Conservation (phyloP, 35 echinoderm and acorn worm species). For the Heliocidaris erythrogramma region DNA sequence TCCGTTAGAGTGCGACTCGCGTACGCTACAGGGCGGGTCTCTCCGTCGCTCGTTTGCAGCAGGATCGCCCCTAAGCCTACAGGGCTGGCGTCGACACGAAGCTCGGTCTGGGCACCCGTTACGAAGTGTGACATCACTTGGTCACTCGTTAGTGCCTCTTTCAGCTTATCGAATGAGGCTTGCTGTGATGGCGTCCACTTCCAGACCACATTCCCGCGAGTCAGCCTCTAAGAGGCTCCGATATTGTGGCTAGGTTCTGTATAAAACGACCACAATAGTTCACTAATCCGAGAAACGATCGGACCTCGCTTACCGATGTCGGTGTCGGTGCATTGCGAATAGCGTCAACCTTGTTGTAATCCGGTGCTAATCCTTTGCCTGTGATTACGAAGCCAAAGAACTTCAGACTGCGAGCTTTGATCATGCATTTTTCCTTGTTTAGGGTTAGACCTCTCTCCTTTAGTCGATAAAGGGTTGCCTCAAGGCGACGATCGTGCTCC, state of each 20-base stretch:
- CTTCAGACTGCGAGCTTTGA: slow-evolving; percentile 50
- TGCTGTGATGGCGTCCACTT: slow-evolving; percentile 55
- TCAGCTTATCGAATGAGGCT: slow-evolving; percentile 51
- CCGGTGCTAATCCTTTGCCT: slow-evolving; percentile 52
- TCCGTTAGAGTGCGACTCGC: slow-evolving; percentile 53
- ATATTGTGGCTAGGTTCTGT: slow-evolving; percentile 31
- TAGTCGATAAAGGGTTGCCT: neutral
- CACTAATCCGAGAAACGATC: slow-evolving; percentile 67
- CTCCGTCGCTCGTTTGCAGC: neutral
- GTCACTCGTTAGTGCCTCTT: slow-evolving; percentile 47
- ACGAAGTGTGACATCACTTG: slow-evolving; percentile 60
- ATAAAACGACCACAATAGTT: slow-evolving; percentile 67
- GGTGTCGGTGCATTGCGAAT: slow-evolving; percentile 48
- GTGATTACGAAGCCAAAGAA: slow-evolving; percentile 64
- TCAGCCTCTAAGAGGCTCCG: slow-evolving; percentile 48
- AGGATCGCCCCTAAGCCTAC: slow-evolving; percentile 48
- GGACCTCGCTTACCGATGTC: slow-evolving; percentile 37
- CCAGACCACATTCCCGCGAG: slow-evolving; percentile 25
- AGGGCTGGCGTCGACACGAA: slow-evolving; percentile 63
- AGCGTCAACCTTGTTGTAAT: slow-evolving; percentile 46
- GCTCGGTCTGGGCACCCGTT: slow-evolving; percentile 39
- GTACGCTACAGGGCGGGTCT: slow-evolving; percentile 23
- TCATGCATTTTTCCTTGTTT: slow-evolving; percentile 61
- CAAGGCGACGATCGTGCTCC: neutral
- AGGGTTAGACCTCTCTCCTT: slow-evolving; percentile 40